Conservation (phyloP, 2,797 vertebrate genomes). For the Syncerus caffer region DNA sequence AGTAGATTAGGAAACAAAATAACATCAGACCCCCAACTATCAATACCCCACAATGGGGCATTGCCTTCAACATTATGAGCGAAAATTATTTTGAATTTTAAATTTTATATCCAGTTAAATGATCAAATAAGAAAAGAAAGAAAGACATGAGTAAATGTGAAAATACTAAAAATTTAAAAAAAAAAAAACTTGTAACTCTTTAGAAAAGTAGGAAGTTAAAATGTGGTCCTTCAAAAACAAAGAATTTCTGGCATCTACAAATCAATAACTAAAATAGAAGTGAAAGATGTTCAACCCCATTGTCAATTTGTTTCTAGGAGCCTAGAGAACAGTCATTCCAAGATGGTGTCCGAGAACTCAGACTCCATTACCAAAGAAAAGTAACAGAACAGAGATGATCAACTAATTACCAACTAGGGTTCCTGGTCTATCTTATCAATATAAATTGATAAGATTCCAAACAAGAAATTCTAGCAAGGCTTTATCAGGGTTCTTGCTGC, state of each 20-base stretch:
- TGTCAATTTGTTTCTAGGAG: accelerated
- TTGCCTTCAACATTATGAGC: not conserved
- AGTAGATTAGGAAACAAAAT: not conserved
- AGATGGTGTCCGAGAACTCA: not conserved
- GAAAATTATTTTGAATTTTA: not conserved
- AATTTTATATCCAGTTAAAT: not conserved
- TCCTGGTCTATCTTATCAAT: not conserved
- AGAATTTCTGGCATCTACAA: not conserved
- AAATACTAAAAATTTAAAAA: not conserved
- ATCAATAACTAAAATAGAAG: not conserved
- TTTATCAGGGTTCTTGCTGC: not conserved
- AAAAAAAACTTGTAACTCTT: not conserved
- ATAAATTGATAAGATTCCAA: not conserved
- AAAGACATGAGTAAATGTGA: not conserved
- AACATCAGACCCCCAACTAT: not conserved
- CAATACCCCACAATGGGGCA: not conserved
- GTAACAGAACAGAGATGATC: not conserved
- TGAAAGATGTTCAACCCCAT: not conserved
- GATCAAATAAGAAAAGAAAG: not conserved
- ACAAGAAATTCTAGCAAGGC: not conserved
- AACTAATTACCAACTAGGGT: not conserved
- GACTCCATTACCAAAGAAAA: not conserved
- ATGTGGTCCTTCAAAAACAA: not conserved
- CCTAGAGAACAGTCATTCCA: not conserved
- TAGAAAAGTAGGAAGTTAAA: not conserved